Base-by-base conservation (phyloP, 1,140 invertebrate genomes). In the Drosophila jambulina region DNA sequence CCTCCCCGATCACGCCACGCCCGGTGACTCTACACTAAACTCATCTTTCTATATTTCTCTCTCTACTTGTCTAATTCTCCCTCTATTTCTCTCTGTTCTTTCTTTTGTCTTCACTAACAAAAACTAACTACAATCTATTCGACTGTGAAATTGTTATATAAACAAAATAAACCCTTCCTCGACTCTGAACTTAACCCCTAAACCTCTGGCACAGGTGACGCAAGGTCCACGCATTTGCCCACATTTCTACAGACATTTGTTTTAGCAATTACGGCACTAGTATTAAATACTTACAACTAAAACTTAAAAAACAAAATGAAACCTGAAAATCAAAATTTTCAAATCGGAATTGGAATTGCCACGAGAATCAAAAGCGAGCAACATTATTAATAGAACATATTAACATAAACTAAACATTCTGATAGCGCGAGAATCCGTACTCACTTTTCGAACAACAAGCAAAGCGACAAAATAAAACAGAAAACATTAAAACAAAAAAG, bases 221-320 rank as follows among this genome's bases (percentile, higher is more conserved):
- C 86, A 77, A 91, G 75, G 75, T 75, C 70, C 69, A 78, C 71
- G 67, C 82, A 82, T 75, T 75, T 82, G 91, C 91, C 91, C 76
- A 87, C 80, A 82, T 68, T 91, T 82, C 70, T 84, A 63, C 91
- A 91, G 77, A 80, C 79, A 71, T 63, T 91, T 84, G 82, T 91
- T 80, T 87, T 91, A 91, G 86, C 91, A 91, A 91, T 91, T 67
- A 78, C 51, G 71, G 72, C 86, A 76, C 51, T 90, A 82, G 78
- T 91, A 45, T 74, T 90, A 40, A 90, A 85, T 82, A 82, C 78
- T 53, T 85, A 85, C 63, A 90, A 90, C 57, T 81, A 81, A 87
- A 82, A 9, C 45, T 25, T 45, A 58, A 81, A 27, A 67, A 62
- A 34, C 49, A 21, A 38, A 63, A 27, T 56, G 23, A 71, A 83